These are phyloP conservation scores for Tiliacea citrago DNA, from an alignment of 2,888 invertebrate species.

Conservation along the genomic window DNA sequence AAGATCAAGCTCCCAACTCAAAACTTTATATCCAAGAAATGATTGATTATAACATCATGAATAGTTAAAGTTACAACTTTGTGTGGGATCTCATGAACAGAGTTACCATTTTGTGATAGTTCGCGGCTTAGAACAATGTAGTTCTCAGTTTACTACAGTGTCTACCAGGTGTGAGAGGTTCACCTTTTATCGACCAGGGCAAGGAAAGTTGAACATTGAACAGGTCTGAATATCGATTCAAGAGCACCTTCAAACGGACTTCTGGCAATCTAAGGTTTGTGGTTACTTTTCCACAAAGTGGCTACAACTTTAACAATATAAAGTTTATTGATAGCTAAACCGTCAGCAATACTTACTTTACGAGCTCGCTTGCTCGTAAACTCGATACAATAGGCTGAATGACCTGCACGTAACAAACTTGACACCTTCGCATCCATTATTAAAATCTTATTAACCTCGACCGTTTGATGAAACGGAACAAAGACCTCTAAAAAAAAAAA, in stretches of 20 bases:
- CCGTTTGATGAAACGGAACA: slow-evolving; percentile 68
- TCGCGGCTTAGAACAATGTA: background rate
- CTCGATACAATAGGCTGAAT: slow-evolving; percentile 46
- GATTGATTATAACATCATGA: slow-evolving; percentile 40
- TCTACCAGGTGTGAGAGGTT: background rate
- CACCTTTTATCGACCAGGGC: background rate
- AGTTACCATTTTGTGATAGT: background rate
- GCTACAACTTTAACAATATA: slow-evolving; percentile 46
- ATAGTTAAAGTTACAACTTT: slow-evolving; percentile 30
- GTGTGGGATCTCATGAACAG: background rate
- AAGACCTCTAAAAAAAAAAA: slow-evolving; percentile 67
- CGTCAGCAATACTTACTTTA: slow-evolving; percentile 52
- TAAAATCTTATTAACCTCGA: slow-evolving; percentile 79
- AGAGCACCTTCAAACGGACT: background rate
- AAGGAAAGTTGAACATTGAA: slow-evolving; percentile 11
- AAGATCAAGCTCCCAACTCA: slow-evolving; percentile 22
- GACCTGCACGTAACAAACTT: slow-evolving; percentile 61
- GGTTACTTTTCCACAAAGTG: slow-evolving; percentile 23
- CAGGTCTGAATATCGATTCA: slow-evolving; percentile 13
- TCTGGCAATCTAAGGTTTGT: slow-evolving; percentile 15
- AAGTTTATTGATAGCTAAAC: slow-evolving; percentile 54
- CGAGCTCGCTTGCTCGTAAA: slow-evolving; percentile 55
- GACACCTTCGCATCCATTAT: slow-evolving; percentile 77
- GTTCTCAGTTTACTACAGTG: background rate
- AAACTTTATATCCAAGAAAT: slow-evolving; percentile 22